Evolutionary conservation across 2,888 invertebrate genomes (phyloP).

Genomic region (Lasioglossum pauxillum): DNA sequence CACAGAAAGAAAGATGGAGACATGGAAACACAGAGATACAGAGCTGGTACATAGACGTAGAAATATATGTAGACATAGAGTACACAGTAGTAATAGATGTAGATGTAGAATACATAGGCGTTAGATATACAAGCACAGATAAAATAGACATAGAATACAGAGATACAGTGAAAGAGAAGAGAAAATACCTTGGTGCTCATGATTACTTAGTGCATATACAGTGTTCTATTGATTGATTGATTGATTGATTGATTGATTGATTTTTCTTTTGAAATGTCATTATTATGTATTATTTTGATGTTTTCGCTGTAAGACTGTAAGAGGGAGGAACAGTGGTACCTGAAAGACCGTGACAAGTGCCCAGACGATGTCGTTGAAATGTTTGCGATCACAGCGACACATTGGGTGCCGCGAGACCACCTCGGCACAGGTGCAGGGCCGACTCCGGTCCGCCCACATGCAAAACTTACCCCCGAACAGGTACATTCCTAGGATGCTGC

Average conservation of each 20-base stretch:
- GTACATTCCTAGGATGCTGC: conserved; percentile 99
- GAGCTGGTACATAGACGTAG: not conserved
- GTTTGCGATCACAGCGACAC: conserved; percentile 98
- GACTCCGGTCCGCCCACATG: conserved; percentile 95
- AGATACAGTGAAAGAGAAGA: conserved; percentile 21
- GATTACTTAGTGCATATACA: conserved; percentile 47
- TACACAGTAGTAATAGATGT: not conserved
- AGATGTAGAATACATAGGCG: conserved; percentile 27
- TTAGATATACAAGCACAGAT: conserved; percentile 34
- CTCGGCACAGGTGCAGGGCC: conserved; percentile 97
- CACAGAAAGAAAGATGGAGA: not conserved
- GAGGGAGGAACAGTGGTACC: conserved; percentile 86
- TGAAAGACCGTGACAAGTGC: conserved; percentile 99
- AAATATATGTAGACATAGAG: not conserved
- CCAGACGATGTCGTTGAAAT: conserved; percentile 99
- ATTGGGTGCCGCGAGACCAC: conserved; percentile 94
- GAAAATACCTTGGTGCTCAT: conserved; percentile 39
- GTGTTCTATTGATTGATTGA: conserved; percentile 19
- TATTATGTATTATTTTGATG: not conserved
- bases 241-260: not conserved
- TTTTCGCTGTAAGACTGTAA: conserved; percentile 43
- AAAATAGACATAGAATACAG: conserved; percentile 26
- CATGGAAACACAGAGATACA: conserved; percentile 23
- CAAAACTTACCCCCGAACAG: conserved; percentile 99
- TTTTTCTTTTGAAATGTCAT: not conserved